Percentiles rank a stretch among this genome's conserved stretches.
These are phyloP conservation scores for Botia almorhae DNA, from an alignment of 2,797 vertebrate genomes.

Conservation along the genomic window DNA sequence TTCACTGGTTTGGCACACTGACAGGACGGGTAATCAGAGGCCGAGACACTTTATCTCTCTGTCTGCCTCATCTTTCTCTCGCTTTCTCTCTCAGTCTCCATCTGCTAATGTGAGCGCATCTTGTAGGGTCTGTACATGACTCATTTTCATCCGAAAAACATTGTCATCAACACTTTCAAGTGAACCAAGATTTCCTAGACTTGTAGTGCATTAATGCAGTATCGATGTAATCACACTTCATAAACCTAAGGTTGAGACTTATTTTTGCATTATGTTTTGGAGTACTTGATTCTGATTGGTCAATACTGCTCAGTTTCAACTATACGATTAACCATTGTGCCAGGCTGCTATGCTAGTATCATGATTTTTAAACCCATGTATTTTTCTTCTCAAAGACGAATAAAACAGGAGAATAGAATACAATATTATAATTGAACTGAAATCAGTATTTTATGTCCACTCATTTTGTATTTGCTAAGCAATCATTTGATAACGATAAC, in stretches of 20 bases:
- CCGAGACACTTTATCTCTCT: constrained; percentile 11
- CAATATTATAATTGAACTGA: no score
- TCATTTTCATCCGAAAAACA: neutral
- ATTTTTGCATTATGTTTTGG: neutral
- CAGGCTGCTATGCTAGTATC: neutral
- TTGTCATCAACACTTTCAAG: neutral
- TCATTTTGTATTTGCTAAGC: no score
- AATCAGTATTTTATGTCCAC: no score
- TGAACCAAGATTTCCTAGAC: neutral
- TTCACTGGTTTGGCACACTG: constrained; percentile 37
- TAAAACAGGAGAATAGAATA: neutral
- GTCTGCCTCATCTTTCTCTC: constrained; percentile 26
- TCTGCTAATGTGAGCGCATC: constrained; percentile 18
- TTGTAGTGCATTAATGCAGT: neutral
- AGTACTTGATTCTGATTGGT: neutral
- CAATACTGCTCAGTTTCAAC: neutral
- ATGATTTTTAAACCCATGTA: neutral
- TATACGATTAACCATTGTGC: neutral
- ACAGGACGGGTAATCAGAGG: constrained; percentile 37
- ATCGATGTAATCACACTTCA: neutral
- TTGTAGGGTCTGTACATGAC: neutral
- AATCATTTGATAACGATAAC: no score
- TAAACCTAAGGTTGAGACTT: neutral
- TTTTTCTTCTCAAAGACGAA: neutral
- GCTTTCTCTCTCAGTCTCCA: constrained; percentile 15